A percentile compares a stretch with the other conserved stretches of the same genome.
These are phyloP conservation scores for Mastigias papua DNA, from an alignment of 30 jellyfish, hydroid and myxozoan genomes.

Conservation along the genomic window DNA sequence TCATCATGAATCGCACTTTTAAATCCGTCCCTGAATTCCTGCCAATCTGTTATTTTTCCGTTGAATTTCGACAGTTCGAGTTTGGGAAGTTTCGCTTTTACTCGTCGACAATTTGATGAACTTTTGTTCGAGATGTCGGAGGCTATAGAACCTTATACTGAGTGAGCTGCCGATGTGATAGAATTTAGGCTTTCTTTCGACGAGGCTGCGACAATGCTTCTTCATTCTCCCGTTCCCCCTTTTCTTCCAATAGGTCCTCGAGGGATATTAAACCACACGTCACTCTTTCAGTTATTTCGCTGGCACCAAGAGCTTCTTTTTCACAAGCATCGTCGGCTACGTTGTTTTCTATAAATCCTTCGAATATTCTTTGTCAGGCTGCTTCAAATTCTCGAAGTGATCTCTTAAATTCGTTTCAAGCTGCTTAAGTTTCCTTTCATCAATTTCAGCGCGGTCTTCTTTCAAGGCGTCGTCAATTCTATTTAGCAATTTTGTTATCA, in stretches of 20 bases:
- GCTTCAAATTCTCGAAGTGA: neutral
- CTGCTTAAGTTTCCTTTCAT: neutral
- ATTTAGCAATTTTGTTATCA: too few relatives aligned
- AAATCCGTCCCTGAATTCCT: constrained; percentile 58
- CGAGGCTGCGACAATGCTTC: neutral
- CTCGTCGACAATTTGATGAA: neutral
- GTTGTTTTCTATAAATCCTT: neutral
- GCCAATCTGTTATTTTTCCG: constrained; percentile 55
- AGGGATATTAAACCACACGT: too few relatives aligned
- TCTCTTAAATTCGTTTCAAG: neutral
- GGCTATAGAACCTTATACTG: neutral
- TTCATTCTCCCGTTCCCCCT: neutral
- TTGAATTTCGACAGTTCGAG: constrained; percentile 26
- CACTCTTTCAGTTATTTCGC: neutral
- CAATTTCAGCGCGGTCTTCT: too few relatives aligned
- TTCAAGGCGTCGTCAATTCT: too few relatives aligned
- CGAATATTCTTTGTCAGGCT: neutral
- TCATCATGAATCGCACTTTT: constrained; percentile 52
- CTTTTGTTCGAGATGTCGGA: too few relatives aligned
- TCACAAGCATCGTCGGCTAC: constrained; percentile 3
- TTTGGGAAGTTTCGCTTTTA: constrained; percentile 31
- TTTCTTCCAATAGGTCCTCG: neutral
- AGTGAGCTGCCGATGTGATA: neutral
- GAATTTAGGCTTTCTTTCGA: neutral
- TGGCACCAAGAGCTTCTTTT: constrained; percentile 5